Evolutionary conservation across 2,113 vertebrate genomes (phyloP).

Genomic region (Cavia aperea): DNA sequence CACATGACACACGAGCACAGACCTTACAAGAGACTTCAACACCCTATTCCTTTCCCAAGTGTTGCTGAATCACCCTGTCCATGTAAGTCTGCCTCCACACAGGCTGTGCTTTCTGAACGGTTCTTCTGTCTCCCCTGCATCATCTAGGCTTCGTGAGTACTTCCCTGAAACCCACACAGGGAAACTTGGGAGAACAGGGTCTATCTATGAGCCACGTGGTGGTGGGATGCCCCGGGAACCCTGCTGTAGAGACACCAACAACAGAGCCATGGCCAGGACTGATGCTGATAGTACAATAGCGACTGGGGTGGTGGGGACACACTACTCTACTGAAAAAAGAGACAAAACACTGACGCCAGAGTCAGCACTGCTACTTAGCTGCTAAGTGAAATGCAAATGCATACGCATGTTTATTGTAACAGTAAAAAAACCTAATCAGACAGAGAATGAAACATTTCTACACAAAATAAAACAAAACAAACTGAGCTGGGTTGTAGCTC

Average conservation of each 20-base stretch:
- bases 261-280: fast-evolving
- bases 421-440: not conserved
- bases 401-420: not conserved
- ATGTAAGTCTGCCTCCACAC: not conserved
- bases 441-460: not conserved
- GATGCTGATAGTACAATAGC: not conserved
- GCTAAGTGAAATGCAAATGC: not conserved
- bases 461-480: not conserved
- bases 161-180: not conserved
- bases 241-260: not conserved
- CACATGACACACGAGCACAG: not conserved
- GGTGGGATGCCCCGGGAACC: not conserved
- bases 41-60: not conserved
- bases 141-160: not conserved
- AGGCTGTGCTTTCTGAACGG: not conserved
- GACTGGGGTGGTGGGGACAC: not conserved
- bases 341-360: not conserved
- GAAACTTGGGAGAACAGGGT: not conserved
- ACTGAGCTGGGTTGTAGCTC: no score
- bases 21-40: not conserved
- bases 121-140: not conserved
- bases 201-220: not conserved
- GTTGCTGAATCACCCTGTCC: not conserved
- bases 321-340: not conserved
- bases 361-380: not conserved